Conservation (phyloP, 2,888 invertebrate genomes). For the Neoscelio sp. region DNA sequence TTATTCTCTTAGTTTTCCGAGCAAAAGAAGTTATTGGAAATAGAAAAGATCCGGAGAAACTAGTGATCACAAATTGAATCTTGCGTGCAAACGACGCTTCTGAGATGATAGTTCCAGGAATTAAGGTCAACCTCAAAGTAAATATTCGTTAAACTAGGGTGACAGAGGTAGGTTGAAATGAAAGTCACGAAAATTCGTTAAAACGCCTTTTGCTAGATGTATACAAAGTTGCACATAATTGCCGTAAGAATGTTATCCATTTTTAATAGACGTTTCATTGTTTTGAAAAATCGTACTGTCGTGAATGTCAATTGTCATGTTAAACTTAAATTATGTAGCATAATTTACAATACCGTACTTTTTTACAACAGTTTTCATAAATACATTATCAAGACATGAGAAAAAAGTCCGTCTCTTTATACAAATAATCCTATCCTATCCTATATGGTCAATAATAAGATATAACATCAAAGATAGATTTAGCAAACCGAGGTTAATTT, state of each 20-base stretch:
- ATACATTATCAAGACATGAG: no score
- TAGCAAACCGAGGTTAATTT: no score
- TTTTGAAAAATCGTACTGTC: no score
- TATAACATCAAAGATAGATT: no score
- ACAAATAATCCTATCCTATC: no score
- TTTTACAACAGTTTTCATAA: no score
- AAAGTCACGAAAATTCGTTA: conserved; percentile 1
- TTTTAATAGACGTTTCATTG: neutral
- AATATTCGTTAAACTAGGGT: neutral
- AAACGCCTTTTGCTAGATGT: neutral
- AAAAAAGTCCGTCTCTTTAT: no score
- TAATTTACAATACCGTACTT: no score
- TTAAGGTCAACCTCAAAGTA: conserved; percentile 12
- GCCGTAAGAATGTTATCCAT: neutral
- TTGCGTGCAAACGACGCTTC: neutral
- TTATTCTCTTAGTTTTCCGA: neutral
- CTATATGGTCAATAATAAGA: no score
- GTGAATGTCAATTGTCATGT: no score
- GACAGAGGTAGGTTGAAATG: neutral
- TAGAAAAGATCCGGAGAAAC: neutral
- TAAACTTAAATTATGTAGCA: no score
- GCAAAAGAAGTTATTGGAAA: neutral
- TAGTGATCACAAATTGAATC: conserved; percentile 11
- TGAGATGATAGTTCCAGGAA: conserved; percentile 9
- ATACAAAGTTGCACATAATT: neutral